Conservation (phyloP, 2,797 vertebrate species). For the Sylvia borin region DNA sequence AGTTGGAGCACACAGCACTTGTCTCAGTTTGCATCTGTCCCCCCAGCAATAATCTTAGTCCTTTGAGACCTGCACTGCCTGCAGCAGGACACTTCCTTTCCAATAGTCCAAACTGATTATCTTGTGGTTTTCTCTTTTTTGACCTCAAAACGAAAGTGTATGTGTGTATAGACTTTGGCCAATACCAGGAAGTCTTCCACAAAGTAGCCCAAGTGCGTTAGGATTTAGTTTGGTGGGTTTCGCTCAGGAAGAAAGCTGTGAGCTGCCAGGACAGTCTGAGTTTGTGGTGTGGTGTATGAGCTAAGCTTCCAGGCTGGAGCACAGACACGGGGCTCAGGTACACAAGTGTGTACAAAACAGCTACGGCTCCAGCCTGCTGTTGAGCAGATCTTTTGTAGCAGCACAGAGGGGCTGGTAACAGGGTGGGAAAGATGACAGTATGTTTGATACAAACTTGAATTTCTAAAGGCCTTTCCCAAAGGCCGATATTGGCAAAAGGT, state of each 20-base stretch:
- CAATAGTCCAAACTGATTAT: fast-evolving
- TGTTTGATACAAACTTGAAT: slow-evolving; percentile 88
- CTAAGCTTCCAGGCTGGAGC: slow-evolving; percentile 31
- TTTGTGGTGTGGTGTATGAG: neutral
- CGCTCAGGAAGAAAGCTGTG: neutral
- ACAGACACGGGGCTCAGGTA: slow-evolving; percentile 26
- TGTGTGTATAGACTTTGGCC: neutral
- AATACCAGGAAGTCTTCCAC: neutral
- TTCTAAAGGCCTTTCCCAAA: slow-evolving; percentile 80
- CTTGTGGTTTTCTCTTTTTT: neutral
- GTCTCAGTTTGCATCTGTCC: neutral
- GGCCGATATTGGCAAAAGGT: slow-evolving; percentile 77
- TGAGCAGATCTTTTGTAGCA: slow-evolving; percentile 67
- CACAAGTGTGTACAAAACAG: slow-evolving; percentile 53
- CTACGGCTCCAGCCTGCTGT: slow-evolving; percentile 54
- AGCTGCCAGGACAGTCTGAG: fast-evolving
- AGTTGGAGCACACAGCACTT: neutral
- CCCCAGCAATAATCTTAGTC: neutral
- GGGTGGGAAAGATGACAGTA: slow-evolving; percentile 78
- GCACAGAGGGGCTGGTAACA: slow-evolving; percentile 60
- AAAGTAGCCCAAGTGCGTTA: neutral
- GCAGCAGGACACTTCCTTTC: neutral
- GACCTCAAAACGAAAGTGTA: neutral
- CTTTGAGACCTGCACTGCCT: neutral
- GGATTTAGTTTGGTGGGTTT: neutral